phyloP scores from a whole-genome alignment of 2,797 vertebrate species.

The Sebastes trivittatus region DNA sequence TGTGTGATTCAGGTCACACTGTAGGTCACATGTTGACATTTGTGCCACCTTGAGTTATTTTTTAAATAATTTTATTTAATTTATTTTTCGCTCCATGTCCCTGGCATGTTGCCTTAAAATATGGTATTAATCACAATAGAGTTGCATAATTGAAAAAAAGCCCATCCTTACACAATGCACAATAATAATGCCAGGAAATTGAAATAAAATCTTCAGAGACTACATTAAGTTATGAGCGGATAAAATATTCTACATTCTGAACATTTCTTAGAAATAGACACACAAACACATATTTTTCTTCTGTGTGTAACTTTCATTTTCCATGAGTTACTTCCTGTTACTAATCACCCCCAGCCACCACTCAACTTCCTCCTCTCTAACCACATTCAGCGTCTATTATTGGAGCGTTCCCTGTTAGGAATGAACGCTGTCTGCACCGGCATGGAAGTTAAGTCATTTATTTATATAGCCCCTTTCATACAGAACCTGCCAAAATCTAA shows the following conservation, averaged over 20 bases:
- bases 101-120: neutral
- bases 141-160: neutral
- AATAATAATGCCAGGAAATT: neutral
- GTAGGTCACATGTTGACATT: neutral
- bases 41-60: neutral
- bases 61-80: neutral
- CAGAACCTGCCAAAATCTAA: no score
- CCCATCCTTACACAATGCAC: neutral
- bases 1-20: neutral
- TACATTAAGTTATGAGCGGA: neutral
- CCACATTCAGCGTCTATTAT: neutral
- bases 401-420: neutral
- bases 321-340: constrained; percentile 51
- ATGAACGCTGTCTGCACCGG: neutral
- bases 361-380: constrained; percentile 4
- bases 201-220: neutral
- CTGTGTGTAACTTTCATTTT: constrained; percentile 14
- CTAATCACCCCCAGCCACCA: constrained; percentile 15
- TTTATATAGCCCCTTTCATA: no score
- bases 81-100: neutral
- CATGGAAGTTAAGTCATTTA: no score
- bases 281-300: neutral
- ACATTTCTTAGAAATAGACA: neutral
- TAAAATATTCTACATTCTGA: neutral
- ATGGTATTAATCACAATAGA: neutral